A percentile compares a stretch with the other conserved stretches of the same genome.
Conservation (phyloP, 2,113 vertebrate species). For the Gallinago undulata region DNA sequence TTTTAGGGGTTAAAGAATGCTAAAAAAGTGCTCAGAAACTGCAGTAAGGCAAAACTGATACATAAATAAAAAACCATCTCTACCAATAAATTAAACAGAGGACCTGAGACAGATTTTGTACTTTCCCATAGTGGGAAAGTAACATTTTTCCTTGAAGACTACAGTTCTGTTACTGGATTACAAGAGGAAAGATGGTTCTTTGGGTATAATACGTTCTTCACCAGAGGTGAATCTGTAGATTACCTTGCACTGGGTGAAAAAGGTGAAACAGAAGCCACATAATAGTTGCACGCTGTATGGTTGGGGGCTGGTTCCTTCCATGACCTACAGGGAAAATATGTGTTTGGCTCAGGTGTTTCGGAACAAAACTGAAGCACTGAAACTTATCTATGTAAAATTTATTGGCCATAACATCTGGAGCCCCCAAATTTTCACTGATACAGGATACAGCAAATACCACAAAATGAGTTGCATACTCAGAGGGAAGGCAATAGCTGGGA, state of each 20-base stretch:
- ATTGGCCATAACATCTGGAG: not conserved
- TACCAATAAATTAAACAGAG: not conserved
- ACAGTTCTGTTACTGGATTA: not conserved
- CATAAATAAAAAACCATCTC: not conserved
- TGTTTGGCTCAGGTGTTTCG: not conserved
- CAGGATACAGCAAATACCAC: not conserved
- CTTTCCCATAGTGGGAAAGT: not conserved
- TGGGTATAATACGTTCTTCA: not conserved
- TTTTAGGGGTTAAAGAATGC: not conserved
- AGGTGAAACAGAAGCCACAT: not conserved
- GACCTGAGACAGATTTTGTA: not conserved
- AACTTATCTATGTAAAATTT: not conserved
- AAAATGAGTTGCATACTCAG: not conserved
- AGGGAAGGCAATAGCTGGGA: not conserved
- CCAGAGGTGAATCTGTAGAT: not conserved
- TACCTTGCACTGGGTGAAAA: not conserved
- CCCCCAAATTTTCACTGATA: not conserved
- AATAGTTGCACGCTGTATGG: not conserved
- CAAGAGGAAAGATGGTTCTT: not conserved
- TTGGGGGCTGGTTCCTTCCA: not conserved
- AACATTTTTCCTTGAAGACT: not conserved
- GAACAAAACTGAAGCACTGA: not conserved
- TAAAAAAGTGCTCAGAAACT: not conserved
- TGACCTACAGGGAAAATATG: not conserved
- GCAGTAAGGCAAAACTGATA: not conserved